Conservation (phyloP, 2,888 invertebrate genomes). For the Euplagia quadripunctaria region DNA sequence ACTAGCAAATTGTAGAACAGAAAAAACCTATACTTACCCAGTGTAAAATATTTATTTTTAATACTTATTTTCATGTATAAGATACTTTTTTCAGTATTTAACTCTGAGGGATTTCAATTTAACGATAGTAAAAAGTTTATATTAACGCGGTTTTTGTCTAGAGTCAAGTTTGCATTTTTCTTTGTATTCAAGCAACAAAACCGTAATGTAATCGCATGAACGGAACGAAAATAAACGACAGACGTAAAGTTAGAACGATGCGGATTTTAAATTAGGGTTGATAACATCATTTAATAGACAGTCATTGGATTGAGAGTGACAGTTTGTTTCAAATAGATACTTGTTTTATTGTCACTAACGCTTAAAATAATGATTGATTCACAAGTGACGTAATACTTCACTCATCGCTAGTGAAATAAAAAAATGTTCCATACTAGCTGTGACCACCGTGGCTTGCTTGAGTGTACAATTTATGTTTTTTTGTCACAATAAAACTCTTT, state of each 20-base stretch:
- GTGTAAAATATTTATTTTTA: too few species aligned
- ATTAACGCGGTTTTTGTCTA: background rate
- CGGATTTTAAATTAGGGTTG: constrained; percentile 40
- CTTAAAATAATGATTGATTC: background rate
- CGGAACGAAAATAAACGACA: constrained; percentile 48
- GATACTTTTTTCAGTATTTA: background rate
- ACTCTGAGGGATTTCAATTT: constrained; percentile 9
- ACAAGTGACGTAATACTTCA: too few species aligned
- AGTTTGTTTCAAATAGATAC: background rate
- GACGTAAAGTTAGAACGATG: constrained; percentile 48
- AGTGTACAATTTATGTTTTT: too few species aligned
- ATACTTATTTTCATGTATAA: too few species aligned
- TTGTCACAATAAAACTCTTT: too few species aligned
- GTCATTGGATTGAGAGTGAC: background rate
- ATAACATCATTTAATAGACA: background rate
- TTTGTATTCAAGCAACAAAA: constrained; percentile 52
- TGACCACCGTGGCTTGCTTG: too few species aligned
- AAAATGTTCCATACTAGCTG: too few species aligned
- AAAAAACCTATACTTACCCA: background rate
- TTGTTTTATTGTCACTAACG: background rate
- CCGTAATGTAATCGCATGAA: constrained; percentile 45
- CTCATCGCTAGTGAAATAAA: too few species aligned
- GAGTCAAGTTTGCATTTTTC: constrained; percentile 36
- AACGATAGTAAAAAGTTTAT: constrained; percentile 19
- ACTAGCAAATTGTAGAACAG: background rate